Base-by-base conservation (phyloP, 2,888 invertebrate species). In the Craniophora ligustri region DNA sequence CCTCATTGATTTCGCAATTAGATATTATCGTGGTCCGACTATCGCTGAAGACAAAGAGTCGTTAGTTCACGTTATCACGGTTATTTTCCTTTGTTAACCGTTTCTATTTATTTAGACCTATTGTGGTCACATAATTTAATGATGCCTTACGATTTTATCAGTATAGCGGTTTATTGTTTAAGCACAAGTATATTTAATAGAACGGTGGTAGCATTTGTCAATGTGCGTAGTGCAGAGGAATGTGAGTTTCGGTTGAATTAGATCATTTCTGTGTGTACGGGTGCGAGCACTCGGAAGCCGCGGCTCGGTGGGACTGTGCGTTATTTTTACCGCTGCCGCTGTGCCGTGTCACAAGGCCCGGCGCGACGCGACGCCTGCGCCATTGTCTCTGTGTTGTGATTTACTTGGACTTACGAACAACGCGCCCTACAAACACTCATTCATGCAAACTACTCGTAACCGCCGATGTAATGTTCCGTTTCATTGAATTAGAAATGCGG, bases 301-400 rank as follows among this genome's bases (percentile, higher is more conserved):
- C 56, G 44, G 18, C 38, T 31, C 34, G 28, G 42, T 57, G 48
- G 66, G 45, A 48, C 50, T 58, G 56, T 19, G 39, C 66, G 84
- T 76, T 85, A 85, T 85, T 85, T 85, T 80, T 82, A 82, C 75
- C 78, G 51, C 51, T 50, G 46, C 75, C 78, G 51, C 51, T 50
- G 46, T 54, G 53, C 46, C 30, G 39, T 49, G 61, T 41, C 58
- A 54, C 28, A 38, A 45, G 30, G 48, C 48, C 19, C 47, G 23
- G 41, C 23, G 41, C 28, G 39, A 32, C 31, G 48, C 45, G 41
- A 18, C 47, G 51, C 42, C 47, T 40, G 45, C 38, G 16, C 39
- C 42, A 54, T 55, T 61, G 66, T 62, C 31, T 41, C 39, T 15
- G 14, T 35, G 39, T 32, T 47, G 45, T 56, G 53, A 54, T 47